These are phyloP conservation scores for Diarsia mendica DNA, from an alignment of 2,888 invertebrate genomes.

Conservation along the genomic window DNA sequence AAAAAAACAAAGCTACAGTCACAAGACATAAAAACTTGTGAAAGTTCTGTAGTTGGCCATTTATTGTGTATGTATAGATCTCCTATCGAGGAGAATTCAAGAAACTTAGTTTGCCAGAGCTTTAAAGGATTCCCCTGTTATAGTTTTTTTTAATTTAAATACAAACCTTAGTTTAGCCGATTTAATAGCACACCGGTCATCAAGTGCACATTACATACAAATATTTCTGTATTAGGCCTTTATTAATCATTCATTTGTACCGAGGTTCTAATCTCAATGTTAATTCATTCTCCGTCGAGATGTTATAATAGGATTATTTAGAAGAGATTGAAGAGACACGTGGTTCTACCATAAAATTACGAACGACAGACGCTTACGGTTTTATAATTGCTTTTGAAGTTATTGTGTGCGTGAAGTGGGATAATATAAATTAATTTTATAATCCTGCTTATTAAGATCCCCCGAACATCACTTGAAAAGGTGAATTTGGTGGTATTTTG, in stretches of 20 bases:
- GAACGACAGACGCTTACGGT: constrained; percentile 27
- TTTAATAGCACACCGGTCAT: too few species aligned
- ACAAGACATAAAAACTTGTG: too few species aligned
- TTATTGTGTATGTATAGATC: too few species aligned
- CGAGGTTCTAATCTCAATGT: constrained; percentile 39
- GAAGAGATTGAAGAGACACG: constrained; percentile 23
- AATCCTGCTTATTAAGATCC: constrained; percentile 11
- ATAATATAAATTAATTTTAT: constrained; percentile 22
- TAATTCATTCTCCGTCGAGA: constrained; percentile 49
- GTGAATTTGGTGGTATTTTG: background rate
- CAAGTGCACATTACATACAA: background rate
- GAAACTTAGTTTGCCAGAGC: too few species aligned
- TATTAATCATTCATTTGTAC: constrained; percentile 37
- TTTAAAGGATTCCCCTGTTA: too few species aligned
- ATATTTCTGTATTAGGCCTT: constrained; percentile 10
- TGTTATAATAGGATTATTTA: constrained; percentile 54
- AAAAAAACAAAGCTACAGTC: too few species aligned
- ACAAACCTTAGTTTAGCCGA: too few species aligned
- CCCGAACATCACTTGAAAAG: background rate
- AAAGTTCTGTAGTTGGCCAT: too few species aligned
- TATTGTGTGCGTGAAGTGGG: constrained; percentile 19
- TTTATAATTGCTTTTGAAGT: constrained; percentile 26
- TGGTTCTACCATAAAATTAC: constrained; percentile 39
- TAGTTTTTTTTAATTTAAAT: too few species aligned
- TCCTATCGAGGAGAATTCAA: too few species aligned